Evolutionary conservation across 1,140 invertebrate genomes (phyloP), one percentile per base, ranked within the genome.

Genomic region (Heterodera schachtii): DNA sequence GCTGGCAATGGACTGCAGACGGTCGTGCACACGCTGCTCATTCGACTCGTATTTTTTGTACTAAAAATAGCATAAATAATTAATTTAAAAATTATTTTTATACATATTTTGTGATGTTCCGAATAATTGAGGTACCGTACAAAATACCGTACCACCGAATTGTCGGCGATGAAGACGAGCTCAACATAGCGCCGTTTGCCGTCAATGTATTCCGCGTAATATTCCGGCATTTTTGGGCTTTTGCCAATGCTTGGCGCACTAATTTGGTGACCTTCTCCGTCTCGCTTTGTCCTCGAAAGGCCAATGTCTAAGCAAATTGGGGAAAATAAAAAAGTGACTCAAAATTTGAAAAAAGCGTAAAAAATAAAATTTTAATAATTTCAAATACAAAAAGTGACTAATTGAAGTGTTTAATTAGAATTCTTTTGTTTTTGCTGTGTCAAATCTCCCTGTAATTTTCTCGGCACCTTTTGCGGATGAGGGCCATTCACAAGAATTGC

Each of bases 1-100:
- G 69, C 84, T 85, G 31, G 89, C 85, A 41, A 90, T 85, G n/a
- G 83, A 67, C 9, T 89, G 84, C 57, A 89, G 57, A 3, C 88
- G 79, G 70, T 90, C 85, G 67, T 85, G 75, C 43, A 89, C 77
- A 71, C 79, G 83, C 21, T 79, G 78, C 47, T 87, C 88, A 52
- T 89, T 84, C 21, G 83, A 83, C 60, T 88, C 81, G 69, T 89
- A 90, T 73, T 89, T 89, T 19, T 84, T 76, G 66, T 85, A 89
- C 87, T 88, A 75, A 87, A 89, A 84, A 83, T 31, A 8, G 11
- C 70, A 67, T 1, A 60, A 64, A n/a, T 47, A n/a, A 19, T 21
- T 11, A 85, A 67, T 31, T 31, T 31, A 31, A 0, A 31, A 31
- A 31, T 31, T 31, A 31, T 31, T 31, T 31, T 31, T 31, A 31